Conservation (phyloP, 35 echinoderm and acorn worm species). For the Stichopus chloronotus region DNA sequence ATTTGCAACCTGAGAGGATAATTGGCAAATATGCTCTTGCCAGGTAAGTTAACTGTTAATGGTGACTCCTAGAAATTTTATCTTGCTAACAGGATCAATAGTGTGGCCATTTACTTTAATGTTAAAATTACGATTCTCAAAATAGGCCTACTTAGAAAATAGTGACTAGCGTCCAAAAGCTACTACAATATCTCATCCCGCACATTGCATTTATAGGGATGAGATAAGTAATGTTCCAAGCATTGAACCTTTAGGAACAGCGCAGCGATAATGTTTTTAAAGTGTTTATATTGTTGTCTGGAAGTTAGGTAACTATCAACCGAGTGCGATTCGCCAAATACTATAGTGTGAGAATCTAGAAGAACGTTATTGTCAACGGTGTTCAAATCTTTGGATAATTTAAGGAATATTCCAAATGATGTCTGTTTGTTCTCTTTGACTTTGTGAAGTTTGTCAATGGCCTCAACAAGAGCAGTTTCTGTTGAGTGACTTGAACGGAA, state of each 20-base stretch:
- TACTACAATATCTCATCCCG: too few species aligned
- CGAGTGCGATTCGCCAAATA: conserved; percentile 64
- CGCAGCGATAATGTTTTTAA: background rate
- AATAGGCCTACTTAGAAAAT: background rate
- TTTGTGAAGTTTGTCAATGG: conserved; percentile 4
- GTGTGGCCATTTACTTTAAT: background rate
- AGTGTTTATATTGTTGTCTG: conserved; percentile 17
- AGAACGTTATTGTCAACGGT: conserved; percentile 74
- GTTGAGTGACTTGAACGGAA: too few species aligned
- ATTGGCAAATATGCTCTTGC: background rate
- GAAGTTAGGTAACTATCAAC: conserved; percentile 67
- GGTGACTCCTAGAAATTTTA: background rate
- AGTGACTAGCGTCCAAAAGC: too few species aligned
- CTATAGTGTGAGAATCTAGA: conserved; percentile 62
- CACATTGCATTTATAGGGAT: too few species aligned
- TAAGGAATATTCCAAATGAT: conserved; percentile 52
- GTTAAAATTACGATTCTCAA: background rate
- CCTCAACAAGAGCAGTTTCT: background rate
- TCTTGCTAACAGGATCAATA: background rate
- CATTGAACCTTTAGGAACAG: background rate
- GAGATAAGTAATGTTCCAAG: background rate
- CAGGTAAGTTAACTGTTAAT: background rate
- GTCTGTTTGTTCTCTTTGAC: background rate
- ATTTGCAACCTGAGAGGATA: background rate
- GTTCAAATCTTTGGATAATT: conserved; percentile 74